These are phyloP conservation scores for Cheirogaleus medius DNA, from an alignment of 2,113 vertebrate genomes.

Conservation along the genomic window DNA sequence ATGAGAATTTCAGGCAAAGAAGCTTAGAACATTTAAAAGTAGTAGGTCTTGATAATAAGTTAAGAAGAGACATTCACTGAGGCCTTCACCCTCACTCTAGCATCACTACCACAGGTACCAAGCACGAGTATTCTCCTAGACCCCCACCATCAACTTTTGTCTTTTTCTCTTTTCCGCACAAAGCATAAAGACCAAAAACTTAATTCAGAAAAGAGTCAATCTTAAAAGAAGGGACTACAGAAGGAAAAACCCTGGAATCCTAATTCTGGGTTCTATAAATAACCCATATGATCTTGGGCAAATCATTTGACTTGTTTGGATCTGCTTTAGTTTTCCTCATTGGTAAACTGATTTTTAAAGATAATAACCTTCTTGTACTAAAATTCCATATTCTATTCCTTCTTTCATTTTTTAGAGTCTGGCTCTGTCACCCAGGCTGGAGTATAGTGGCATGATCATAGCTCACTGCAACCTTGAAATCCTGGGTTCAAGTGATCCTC, in stretches of 20 bases:
- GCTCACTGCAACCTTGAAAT: too few species aligned
- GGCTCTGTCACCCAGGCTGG: too few species aligned
- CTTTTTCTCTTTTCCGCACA: slow-evolving; percentile 21
- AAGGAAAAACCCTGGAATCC: neutral
- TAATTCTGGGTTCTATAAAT: slow-evolving; percentile 7
- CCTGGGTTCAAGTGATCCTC: too few species aligned
- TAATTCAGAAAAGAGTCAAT: slow-evolving; percentile 12
- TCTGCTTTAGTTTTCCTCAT: neutral
- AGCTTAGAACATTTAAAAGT: neutral
- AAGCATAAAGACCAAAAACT: slow-evolving; percentile 13
- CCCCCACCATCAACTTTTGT: neutral
- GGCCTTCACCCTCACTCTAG: neutral
- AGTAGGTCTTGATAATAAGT: neutral
- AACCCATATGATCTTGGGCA: neutral
- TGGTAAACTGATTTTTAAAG: neutral
- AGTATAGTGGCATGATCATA: too few species aligned
- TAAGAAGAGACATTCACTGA: neutral
- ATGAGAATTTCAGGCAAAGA: neutral
- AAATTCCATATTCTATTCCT: neutral
- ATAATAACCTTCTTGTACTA: neutral
- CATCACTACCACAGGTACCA: neutral
- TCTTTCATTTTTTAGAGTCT: too few species aligned
- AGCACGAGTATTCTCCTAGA: neutral
- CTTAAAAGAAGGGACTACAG: neutral
- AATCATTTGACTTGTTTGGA: neutral